Base-by-base conservation (phyloP, 2,888 invertebrate genomes). In the Epistrophella euchroma region DNA sequence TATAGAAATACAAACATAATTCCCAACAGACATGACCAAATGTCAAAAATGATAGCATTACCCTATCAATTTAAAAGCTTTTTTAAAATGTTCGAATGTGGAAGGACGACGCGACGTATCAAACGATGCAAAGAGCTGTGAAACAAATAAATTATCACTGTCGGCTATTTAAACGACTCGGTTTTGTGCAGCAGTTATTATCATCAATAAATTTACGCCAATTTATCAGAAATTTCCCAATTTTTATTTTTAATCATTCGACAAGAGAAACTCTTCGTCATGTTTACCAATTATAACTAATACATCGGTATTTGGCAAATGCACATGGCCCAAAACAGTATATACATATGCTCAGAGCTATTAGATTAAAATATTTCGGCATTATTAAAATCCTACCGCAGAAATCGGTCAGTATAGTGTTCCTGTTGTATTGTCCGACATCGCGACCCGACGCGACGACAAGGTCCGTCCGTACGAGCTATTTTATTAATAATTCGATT, bases 371-470 rank as follows among this genome's bases (percentile, higher is more conserved):
- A 50, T 2, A 66, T 50, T 66, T 72, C 13, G 66, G 66, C 60
- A 68, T 68, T 73, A 64, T 60, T 58, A 25, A 66, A 52, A 64
- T 35, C 47, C 47, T 76, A 50, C 55, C 80, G 2, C 72, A 70
- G 19, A 76, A 66, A n/a, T 64, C 64, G 74, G 80, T 52, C 68
- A 66, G 81, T 78, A 25, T 25, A 78, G 81, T 86, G 77, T 77
- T 62, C 64, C 35, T 52, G 66, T 75, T 70, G 83, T 77, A 73
- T 68, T 71, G 79, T 73, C 10, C 64, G 71, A 68, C 45, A 37
- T 7, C 11, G 7, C n/a, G 25, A 43, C 43, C 5, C 58, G 71
- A 66, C 19, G 35, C 66, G 47, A 17, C 47, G 64, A 43, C 28
- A 7, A 13, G 15, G 17, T 15, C 15, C 13, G 28, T 32, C 17